Percentiles rank a stretch among this genome's conserved stretches.
Conservation (phyloP, 2,888 invertebrate species). For the Epsilonema sp. region DNA sequence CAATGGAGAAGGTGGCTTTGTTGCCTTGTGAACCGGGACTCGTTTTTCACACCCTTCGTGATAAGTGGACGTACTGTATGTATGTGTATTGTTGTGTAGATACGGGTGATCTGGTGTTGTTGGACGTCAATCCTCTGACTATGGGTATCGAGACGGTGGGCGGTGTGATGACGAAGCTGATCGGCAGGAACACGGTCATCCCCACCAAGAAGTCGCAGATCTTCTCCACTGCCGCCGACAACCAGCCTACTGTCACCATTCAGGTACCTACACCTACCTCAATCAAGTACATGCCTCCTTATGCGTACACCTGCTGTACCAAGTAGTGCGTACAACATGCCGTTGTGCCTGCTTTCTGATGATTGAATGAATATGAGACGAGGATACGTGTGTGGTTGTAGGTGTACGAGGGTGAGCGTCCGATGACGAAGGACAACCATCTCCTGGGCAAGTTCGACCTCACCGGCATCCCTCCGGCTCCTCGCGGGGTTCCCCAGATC, state of each 20-base stretch:
- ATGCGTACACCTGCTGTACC: constrained; percentile 38
- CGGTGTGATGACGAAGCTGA: constrained; percentile 97
- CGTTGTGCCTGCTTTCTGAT: constrained; percentile 11
- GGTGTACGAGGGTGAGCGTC: too few species aligned
- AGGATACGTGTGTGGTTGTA: not conserved
- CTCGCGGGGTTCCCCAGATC: too few species aligned
- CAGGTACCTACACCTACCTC: constrained; percentile 41
- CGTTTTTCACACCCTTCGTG: too few species aligned
- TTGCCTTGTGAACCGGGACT: too few species aligned
- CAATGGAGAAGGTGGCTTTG: too few species aligned
- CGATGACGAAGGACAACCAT: too few species aligned
- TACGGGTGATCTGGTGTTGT: constrained; percentile 66
- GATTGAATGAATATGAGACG: not conserved
- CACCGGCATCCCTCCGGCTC: too few species aligned
- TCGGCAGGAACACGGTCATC: constrained; percentile 90
- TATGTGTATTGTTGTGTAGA: constrained; percentile 11
- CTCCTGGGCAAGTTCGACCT: too few species aligned
- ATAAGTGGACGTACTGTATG: too few species aligned
- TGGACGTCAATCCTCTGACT: constrained; percentile 94
- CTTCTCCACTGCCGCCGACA: constrained; percentile 96
- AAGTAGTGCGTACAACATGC: constrained; percentile 33
- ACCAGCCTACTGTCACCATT: constrained; percentile 95
- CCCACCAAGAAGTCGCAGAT: constrained; percentile 98
- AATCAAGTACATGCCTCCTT: too few species aligned
- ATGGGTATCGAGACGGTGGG: constrained; percentile 99